Percentiles rank a stretch among this genome's conserved stretches.
Conservation (phyloP, 2,797 vertebrate genomes). For the Enteromius afrohamiltoni region DNA sequence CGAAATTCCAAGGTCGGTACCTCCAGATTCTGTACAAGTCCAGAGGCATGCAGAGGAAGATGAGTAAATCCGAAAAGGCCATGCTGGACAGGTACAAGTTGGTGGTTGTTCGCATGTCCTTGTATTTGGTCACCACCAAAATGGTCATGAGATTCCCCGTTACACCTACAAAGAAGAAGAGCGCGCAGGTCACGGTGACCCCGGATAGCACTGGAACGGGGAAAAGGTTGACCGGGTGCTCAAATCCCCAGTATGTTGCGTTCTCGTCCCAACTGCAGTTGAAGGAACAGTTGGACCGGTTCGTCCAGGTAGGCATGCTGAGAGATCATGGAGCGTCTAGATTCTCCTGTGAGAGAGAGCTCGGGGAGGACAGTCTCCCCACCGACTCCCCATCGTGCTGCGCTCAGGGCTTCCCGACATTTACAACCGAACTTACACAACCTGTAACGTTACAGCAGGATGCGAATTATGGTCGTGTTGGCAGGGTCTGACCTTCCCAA, state of each 20-base stretch:
- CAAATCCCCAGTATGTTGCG: constrained; percentile 63
- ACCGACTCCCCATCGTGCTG: constrained; percentile 32
- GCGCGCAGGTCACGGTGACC: constrained; percentile 85
- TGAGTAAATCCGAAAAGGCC: constrained; percentile 95
- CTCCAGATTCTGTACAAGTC: constrained; percentile 96
- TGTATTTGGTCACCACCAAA: constrained; percentile 90
- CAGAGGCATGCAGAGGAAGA: constrained; percentile 96
- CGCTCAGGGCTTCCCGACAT: constrained; percentile 23
- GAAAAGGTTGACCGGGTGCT: constrained; percentile 80
- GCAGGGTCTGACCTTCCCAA: background rate
- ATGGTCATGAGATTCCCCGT: constrained; percentile 93
- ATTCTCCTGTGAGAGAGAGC: constrained; percentile 46
- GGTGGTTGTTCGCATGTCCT: constrained; percentile 95
- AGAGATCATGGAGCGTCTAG: constrained; percentile 46
- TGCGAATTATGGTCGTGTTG: background rate
- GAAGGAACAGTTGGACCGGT: constrained; percentile 71
- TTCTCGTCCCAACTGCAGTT: constrained; percentile 79
- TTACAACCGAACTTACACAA: background rate
- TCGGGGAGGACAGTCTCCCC: constrained; percentile 30
- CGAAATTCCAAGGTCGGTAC: constrained; percentile 94
- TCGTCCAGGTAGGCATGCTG: constrained; percentile 75
- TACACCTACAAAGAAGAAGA: constrained; percentile 89
- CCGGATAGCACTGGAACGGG: constrained; percentile 86
- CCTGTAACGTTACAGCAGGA: background rate
- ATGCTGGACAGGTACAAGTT: constrained; percentile 98